Base-by-base conservation (phyloP, 2,113 vertebrate genomes). In the Eublepharis macularius region DNA sequence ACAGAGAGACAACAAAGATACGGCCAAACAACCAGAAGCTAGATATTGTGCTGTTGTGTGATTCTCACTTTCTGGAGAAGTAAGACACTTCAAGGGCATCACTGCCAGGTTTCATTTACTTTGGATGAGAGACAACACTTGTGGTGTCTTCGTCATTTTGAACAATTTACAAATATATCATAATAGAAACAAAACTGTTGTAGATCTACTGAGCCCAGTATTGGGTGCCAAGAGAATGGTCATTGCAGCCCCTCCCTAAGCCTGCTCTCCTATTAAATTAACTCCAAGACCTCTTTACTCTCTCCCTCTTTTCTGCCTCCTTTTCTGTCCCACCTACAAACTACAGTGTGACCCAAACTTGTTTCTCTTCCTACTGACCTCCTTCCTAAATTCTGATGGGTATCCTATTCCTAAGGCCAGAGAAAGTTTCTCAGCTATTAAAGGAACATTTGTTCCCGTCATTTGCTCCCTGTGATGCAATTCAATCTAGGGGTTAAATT, bases 1-100 rank as follows among this genome's bases (percentile, higher is more conserved):
- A 86, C 54, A 85, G 82, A 91, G 66, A 93, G 49, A 87, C 19
- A 74, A 90, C 4, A 87, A 92, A 80, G 2, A 73, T 2, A 90
- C 3, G 26, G 5, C 26, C 81, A 90, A 32, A 84, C 75, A 41
- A 6, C 79, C 66, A 82, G 88, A 76, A 0, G 76, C 34, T 91
- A 36, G 39, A 41, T 24, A 8, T 21, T 41, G 2, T n/a, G 4
- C 9, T 68, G 13, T n/a, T n/a, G 4, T 4, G 24, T 12, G 16
- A 12, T 69, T 19, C 21, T 11, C 43, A 1, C 34, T 82, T 3
- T 41, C 76, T 1, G 24, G 49, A 54, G 51, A 12, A 14, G 68
- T 19, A 14, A 39, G 12, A 13, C 39, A 54, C 29, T 36, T 12
- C 45, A 51, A 32, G 10, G 21, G 1, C 51, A 72, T 7, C 11